Base-by-base conservation (phyloP, 2,888 invertebrate species). In the Agonopterix subpropinquella region DNA sequence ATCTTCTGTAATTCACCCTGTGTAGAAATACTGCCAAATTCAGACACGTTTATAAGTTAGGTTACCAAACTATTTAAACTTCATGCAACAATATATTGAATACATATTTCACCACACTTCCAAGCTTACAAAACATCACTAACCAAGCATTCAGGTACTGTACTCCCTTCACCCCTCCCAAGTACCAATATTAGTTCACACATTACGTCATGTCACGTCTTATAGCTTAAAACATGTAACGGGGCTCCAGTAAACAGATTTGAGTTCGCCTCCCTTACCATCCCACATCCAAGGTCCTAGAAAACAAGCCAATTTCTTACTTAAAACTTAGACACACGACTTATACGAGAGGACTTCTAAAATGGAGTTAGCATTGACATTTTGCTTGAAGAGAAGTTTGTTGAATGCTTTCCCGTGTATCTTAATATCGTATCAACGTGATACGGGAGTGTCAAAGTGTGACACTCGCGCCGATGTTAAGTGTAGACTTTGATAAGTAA, bases 341-440 rank as follows among this genome's bases (percentile, higher is more conserved):
- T 65, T 28, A 28, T 28, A 28, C 7, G 28, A 28, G 28, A 7
- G 5, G 28, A 28, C 28, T 28, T 28, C 28, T 28, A 5, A 5
- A 28, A 28, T 28, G 28, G 28, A 28, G 5, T 28, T 28, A 28
- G 28, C 28, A 28, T 28, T 28, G 28, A 28, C 28, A 28, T 28
- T 28, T 28, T 28, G 53, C 56, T 53, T 47, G 60, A 55, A 62
- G 61, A 70, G 75, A 78, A 80, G 77, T 75, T 78, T 72, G 69
- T 70, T 81, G 76, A 85, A 82, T 68, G 83, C 73, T 83, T 86
- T 84, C 77, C 60, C 80, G 63, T 85, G 85, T 86, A 69, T 65
- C 76, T 28, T 77, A 78, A 82, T 81, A 85, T 76, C 74, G 73
- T 65, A 79, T 82, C 75, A 78, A 70, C 67, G 65, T 59, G 54